phyloP scores from a whole-genome alignment of 1,140 invertebrate genomes.

The Drosophila navojoa region DNA sequence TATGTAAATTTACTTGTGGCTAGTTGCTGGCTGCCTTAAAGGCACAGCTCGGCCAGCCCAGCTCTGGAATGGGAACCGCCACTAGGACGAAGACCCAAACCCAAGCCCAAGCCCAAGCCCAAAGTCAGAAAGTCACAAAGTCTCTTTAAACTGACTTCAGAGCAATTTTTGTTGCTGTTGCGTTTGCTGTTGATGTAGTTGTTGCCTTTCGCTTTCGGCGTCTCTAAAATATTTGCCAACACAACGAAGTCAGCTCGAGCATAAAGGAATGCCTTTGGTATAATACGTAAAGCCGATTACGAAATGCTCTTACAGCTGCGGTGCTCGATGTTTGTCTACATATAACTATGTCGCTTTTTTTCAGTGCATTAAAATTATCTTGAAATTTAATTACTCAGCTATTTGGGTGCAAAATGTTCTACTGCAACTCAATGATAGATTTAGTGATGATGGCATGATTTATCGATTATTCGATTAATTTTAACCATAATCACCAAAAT shows the following conservation, averaged over 20 bases:
- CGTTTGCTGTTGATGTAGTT: slow-evolving; percentile 5
- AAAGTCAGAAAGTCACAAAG: slow-evolving; percentile 40
- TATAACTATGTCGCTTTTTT: not conserved
- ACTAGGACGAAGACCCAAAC: slow-evolving; percentile 4
- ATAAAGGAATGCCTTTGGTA: not conserved
- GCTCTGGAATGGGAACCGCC: too few species aligned
- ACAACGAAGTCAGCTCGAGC: slow-evolving; percentile 4
- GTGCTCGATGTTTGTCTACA: too few species aligned
- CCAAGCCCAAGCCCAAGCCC: slow-evolving; percentile 46
- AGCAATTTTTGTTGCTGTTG: slow-evolving; percentile 15
- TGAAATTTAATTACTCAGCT: too few species aligned
- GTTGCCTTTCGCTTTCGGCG: slow-evolving; percentile 45
- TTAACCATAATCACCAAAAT: too few species aligned
- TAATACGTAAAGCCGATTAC: not conserved
- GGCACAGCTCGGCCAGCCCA: slow-evolving; percentile 6
- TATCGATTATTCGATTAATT: too few species aligned
- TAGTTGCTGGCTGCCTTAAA: slow-evolving; percentile 45
- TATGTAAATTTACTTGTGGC: slow-evolving; percentile 77
- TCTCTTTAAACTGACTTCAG: slow-evolving; percentile 32
- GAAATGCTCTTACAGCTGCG: slow-evolving; percentile 20
- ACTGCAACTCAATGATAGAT: too few species aligned
- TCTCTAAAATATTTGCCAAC: slow-evolving; percentile 64
- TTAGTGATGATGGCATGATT: too few species aligned
- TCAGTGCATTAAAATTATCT: not conserved
- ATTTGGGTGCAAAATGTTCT: too few species aligned